phyloP scores from a whole-genome alignment of 2,797 vertebrate genomes.

The Sebastes itinus region DNA sequence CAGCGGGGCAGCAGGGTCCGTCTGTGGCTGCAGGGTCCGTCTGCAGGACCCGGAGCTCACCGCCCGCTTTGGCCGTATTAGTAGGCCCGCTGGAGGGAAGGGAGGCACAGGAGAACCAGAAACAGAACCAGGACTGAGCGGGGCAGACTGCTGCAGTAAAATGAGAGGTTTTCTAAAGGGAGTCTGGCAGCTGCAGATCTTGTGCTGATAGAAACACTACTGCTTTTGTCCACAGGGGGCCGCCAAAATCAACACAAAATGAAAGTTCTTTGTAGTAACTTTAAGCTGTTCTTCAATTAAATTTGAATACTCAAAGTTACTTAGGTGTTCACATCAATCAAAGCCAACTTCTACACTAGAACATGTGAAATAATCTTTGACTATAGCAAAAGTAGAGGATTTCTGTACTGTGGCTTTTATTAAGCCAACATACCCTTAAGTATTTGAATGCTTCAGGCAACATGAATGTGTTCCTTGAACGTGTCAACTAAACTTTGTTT shows the following conservation, averaged over 20 bases:
- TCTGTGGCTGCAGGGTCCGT: too few relatives aligned
- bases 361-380: background rate
- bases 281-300: background rate
- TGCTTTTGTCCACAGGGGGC: background rate
- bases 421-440: background rate
- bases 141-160: background rate
- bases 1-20: too few relatives aligned
- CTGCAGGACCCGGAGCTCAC: too few relatives aligned
- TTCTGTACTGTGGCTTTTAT: background rate
- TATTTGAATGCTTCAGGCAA: background rate
- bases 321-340: background rate
- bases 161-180: background rate
- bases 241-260: background rate
- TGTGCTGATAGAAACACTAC: background rate
- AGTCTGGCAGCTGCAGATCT: background rate
- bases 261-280: background rate
- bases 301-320: background rate
- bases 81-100: background rate
- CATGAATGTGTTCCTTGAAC: background rate
- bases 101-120: background rate
- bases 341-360: background rate
- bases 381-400: background rate
- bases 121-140: too few relatives aligned
- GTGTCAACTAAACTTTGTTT: background rate
- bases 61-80: rapidly evolving